A percentile compares a stretch with the other conserved stretches of the same genome.
Evolutionary conservation across 2,113 vertebrate species (phyloP).

Genomic region (Acanthisitta chloris): DNA sequence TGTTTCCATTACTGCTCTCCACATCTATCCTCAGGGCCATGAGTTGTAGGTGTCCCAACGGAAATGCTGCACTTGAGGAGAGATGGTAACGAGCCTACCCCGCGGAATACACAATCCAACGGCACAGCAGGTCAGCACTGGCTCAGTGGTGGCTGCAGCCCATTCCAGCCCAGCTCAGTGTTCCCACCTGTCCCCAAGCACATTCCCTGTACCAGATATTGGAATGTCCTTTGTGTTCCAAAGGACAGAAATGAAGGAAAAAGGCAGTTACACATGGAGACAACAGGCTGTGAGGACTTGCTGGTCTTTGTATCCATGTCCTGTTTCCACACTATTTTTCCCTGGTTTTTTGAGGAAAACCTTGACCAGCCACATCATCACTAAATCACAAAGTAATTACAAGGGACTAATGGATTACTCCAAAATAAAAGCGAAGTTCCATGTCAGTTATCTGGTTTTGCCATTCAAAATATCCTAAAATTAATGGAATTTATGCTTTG

Average conservation of each 20-base stretch:
- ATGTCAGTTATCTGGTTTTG: background rate
- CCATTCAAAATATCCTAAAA: background rate
- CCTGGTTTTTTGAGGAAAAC: background rate
- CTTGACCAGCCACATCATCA: background rate
- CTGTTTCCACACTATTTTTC: background rate
- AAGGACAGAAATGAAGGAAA: background rate
- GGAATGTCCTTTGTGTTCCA: rapidly evolving
- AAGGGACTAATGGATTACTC: background rate
- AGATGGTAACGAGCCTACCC: background rate
- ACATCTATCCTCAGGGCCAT: rapidly evolving
- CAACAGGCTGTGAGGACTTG: background rate
- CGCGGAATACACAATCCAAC: background rate
- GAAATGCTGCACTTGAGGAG: background rate
- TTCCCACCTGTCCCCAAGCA: background rate
- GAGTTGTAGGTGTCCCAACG: rapidly evolving
- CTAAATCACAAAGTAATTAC: background rate
- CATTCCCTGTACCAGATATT: rapidly evolving
- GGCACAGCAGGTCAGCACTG: background rate
- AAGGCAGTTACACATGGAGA: background rate
- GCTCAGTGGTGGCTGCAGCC: background rate
- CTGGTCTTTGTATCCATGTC: background rate
- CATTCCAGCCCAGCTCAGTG: background rate
- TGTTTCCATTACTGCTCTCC: background rate
- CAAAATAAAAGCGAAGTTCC: background rate
- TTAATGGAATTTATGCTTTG: background rate